Conservation (phyloP, 2,113 vertebrate genomes). For the Theristicus caerulescens region DNA sequence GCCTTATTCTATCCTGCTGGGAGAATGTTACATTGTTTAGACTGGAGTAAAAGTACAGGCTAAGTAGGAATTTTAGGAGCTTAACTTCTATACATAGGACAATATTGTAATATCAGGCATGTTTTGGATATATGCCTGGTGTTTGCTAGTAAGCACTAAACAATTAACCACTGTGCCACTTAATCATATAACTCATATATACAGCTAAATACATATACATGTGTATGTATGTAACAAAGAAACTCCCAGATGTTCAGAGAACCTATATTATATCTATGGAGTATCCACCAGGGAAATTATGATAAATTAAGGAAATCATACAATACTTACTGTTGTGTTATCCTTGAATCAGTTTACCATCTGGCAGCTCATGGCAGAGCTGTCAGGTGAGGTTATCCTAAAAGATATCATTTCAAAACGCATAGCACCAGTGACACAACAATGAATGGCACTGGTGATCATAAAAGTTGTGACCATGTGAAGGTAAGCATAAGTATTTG, state of each 20-base stretch:
- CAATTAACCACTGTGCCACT: neutral
- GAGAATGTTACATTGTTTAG: neutral
- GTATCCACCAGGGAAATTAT: neutral
- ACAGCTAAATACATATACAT: neutral
- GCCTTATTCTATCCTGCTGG: neutral
- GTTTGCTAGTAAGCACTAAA: neutral
- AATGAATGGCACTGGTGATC: neutral
- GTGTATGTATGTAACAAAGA: neutral
- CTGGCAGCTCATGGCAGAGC: neutral
- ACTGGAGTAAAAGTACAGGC: neutral
- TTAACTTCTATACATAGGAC: neutral
- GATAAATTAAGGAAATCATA: neutral
- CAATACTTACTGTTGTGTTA: neutral
- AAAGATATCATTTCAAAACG: neutral
- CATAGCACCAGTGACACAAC: neutral
- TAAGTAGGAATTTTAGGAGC: neutral
- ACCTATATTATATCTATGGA: neutral
- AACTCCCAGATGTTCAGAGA: neutral
- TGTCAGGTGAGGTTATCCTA: neutral
- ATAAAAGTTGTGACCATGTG: neutral
- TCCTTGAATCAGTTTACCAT: neutral
- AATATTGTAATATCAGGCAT: neutral
- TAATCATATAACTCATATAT: neutral
- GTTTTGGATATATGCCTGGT: neutral
- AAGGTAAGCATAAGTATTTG: neutral